These are phyloP conservation scores for Idaea biselata DNA, from an alignment of 2,888 invertebrate genomes.

Conservation along the genomic window DNA sequence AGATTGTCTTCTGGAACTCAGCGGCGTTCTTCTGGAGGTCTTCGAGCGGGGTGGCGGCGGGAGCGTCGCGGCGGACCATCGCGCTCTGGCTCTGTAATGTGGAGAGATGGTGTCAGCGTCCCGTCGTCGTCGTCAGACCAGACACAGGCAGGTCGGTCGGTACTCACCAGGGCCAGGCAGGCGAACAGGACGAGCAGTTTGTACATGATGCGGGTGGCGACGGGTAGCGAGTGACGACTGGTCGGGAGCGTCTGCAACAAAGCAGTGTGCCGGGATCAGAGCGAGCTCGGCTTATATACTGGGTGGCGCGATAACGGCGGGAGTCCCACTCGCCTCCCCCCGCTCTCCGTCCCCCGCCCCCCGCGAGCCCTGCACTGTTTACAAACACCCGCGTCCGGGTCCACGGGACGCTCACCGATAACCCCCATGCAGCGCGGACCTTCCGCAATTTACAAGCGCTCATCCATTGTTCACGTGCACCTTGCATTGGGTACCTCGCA, in stretches of 20 bases:
- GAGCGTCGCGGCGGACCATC: slow-evolving; percentile 58
- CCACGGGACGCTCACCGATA: slow-evolving; percentile 6
- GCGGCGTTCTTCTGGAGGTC: slow-evolving; percentile 60
- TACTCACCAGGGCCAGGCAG: slow-evolving; percentile 66
- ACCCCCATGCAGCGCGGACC: slow-evolving; percentile 9
- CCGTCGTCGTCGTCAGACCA: too few relatives aligned
- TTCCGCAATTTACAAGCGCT: neutral
- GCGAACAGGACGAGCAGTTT: slow-evolving; percentile 56
- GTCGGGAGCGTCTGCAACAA: slow-evolving; percentile 36
- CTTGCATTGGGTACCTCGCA: too few relatives aligned
- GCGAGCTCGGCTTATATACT: slow-evolving; percentile 37
- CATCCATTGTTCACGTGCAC: neutral
- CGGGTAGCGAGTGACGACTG: too few relatives aligned
- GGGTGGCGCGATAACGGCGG: slow-evolving; percentile 17
- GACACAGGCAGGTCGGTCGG: too few relatives aligned
- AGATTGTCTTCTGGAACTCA: slow-evolving; percentile 58
- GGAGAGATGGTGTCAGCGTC: too few relatives aligned
- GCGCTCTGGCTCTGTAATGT: slow-evolving; percentile 50
- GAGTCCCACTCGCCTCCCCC: slow-evolving; percentile 28
- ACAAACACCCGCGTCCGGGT: slow-evolving; percentile 29
- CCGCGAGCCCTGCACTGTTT: slow-evolving; percentile 19
- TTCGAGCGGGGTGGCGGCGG: slow-evolving; percentile 34
- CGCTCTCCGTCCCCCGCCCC: slow-evolving; percentile 37
- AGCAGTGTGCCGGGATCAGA: slow-evolving; percentile 37
- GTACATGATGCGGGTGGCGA: slow-evolving; percentile 11